Percentiles rank a stretch among this genome's conserved stretches.
Conservation (phyloP, 1,140 invertebrate species). For the Drusus annulatus region DNA sequence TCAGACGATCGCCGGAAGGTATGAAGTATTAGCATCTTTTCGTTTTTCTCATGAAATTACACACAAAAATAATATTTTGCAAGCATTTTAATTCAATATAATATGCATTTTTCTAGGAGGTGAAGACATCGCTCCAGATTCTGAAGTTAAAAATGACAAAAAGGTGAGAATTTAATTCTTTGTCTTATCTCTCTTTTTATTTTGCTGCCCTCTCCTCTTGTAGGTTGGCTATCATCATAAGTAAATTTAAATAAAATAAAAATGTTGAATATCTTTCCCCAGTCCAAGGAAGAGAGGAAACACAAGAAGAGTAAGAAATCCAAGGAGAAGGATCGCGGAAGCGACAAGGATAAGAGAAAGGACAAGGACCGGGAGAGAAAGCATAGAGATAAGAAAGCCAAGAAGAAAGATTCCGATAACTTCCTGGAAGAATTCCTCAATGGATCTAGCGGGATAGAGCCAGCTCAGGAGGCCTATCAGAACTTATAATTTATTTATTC, state of each 20-base stretch:
- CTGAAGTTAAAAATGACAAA: constrained; percentile 51
- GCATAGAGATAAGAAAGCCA: constrained; percentile 68
- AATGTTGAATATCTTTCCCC: too few relatives aligned
- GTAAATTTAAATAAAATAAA: too few relatives aligned
- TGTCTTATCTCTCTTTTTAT: too few relatives aligned
- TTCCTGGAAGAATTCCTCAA: constrained; percentile 54
- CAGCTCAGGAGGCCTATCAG: constrained; percentile 63
- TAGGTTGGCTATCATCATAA: too few relatives aligned
- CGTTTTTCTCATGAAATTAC: too few relatives aligned
- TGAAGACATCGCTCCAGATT: constrained; percentile 49
- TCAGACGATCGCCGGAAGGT: constrained; percentile 70
- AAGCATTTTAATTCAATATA: background rate
- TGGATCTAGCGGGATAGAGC: constrained; percentile 2
- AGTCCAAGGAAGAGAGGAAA: constrained; percentile 64
- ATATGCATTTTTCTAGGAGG: constrained; percentile 48
- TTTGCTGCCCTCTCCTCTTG: too few relatives aligned
- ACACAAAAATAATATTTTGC: too few relatives aligned
- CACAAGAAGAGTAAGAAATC: constrained; percentile 70
- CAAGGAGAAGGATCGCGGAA: constrained; percentile 12
- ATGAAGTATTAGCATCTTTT: background rate
- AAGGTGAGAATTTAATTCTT: constrained; percentile 35
- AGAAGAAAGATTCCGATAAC: constrained; percentile 63
- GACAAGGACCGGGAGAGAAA: constrained; percentile 63
- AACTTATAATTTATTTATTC: constrained; percentile 58
- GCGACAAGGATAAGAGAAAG: constrained; percentile 45